Evolutionary conservation across 1,140 invertebrate genomes (phyloP).

Genomic region (Melanaphis sacchari): DNA sequence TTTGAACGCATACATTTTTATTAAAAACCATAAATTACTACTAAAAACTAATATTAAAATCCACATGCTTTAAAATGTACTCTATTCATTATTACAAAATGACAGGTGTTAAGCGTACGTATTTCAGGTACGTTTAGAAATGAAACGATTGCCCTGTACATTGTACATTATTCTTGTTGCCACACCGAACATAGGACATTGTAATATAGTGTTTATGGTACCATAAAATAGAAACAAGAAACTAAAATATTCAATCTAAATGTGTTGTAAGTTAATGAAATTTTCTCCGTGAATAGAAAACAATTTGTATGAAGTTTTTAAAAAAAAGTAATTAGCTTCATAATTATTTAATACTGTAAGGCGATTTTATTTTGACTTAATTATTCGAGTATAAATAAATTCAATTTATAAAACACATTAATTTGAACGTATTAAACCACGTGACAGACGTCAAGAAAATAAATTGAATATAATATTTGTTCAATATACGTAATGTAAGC

Average conservation of each 20-base stretch:
- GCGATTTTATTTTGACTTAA: not conserved
- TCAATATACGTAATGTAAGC: no score
- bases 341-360: not conserved
- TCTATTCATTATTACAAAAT: not conserved
- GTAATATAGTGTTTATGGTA: not conserved
- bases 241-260: not conserved
- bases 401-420: not conserved
- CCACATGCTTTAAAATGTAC: not conserved
- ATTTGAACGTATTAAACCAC: not conserved
- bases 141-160: not conserved
- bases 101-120: not conserved
- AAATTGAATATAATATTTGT: not conserved
- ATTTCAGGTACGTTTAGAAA: not conserved
- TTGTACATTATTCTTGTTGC: not conserved
- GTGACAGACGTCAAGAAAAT: not conserved
- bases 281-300: not conserved
- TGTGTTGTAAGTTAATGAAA: not conserved
- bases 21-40: not conserved
- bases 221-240: not conserved
- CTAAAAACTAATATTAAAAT: not conserved
- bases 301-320: not conserved
- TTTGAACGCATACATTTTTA: not conserved
- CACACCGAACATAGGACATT: not conserved
- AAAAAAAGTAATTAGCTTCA: not conserved
- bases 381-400: not conserved